Evolutionary conservation across 1,140 invertebrate species (phyloP), one percentile per base, ranked within the genome.

Genomic region (Drosophila seguyi): DNA sequence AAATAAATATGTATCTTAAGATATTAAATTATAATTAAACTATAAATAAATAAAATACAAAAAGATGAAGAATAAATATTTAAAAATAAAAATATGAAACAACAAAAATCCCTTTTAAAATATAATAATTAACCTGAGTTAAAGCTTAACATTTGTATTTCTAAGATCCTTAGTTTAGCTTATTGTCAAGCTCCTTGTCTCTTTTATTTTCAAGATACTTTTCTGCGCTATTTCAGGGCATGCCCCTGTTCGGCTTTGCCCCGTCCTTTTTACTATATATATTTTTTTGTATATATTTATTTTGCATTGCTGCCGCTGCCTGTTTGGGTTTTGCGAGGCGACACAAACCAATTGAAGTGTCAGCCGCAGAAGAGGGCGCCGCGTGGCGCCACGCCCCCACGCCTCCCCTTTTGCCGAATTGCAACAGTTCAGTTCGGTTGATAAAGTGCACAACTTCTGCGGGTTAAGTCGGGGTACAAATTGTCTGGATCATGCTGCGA

Each of bases 331-430:
- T 52, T 65, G 62, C 48, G 50, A 41, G 53, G 69, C 80, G 80
- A 71, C 77, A 68, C 77, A 79, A 90, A 90, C 87, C 87, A 91
- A 91, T 91, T 91, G 84, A 84, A 84, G 83, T 91, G 87, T 91
- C 87, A 91, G 62, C 78, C 66, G 60, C 87, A 88, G 62, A 36
- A 78, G 61, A 56, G 60, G 29, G 67, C 85, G 85, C 85, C 81
- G 81, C 81, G 85, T 90, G 85, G 85, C 81, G 85, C 75, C 85
- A 80, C 73, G 85, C 25, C 25, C 25, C 81, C 84, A n/a, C 45
- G 7, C 25, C 45, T 0, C 45, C 0, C 22, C 22, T 11, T 18
- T 1, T 5, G 22, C 14, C 72, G 29, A 88, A 56, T 84, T 90
- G 84, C 84, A 90, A 88, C 84, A 88, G 72, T 55, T 55, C 34